Conservation (phyloP, 2,113 vertebrate species). For the Cyprinus carpio region DNA sequence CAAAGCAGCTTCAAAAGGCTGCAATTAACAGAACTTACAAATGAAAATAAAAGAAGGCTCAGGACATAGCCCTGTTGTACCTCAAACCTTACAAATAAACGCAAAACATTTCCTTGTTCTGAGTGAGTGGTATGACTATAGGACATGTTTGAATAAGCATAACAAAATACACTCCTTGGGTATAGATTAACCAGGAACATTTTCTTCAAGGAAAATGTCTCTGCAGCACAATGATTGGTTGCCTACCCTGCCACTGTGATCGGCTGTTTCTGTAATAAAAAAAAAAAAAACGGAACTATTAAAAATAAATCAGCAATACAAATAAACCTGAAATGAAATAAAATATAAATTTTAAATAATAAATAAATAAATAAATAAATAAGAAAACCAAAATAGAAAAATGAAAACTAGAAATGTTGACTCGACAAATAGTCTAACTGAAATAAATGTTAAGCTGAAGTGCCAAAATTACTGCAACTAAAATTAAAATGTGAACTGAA, state of each 20-base stretch:
- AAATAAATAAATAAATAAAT: not conserved
- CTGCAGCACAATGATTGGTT: not conserved
- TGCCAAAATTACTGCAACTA: not conserved
- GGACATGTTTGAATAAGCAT: not conserved
- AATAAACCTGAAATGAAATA: not conserved
- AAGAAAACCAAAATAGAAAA: not conserved
- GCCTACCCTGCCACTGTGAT: not conserved
- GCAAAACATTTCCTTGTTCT: not conserved
- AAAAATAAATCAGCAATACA: not conserved
- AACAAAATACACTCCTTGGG: not conserved
- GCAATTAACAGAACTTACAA: constrained; percentile 6
- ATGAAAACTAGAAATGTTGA: not conserved
- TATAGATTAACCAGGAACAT: not conserved
- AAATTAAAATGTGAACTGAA: not conserved
- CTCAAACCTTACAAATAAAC: not conserved
- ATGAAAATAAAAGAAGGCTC: constrained; percentile 21
- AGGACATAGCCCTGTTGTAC: not conserved
- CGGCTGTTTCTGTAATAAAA: not conserved
- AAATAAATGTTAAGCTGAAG: not conserved
- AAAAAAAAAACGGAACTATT: not conserved
- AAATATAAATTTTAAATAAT: not conserved
- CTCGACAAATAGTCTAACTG: not conserved
- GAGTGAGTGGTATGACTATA: not conserved
- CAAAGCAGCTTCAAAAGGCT: not conserved
- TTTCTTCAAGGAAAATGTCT: not conserved